These are phyloP conservation scores for Ruditapes philippinarum DNA, from an alignment of 1,140 invertebrate genomes.

Conservation along the genomic window DNA sequence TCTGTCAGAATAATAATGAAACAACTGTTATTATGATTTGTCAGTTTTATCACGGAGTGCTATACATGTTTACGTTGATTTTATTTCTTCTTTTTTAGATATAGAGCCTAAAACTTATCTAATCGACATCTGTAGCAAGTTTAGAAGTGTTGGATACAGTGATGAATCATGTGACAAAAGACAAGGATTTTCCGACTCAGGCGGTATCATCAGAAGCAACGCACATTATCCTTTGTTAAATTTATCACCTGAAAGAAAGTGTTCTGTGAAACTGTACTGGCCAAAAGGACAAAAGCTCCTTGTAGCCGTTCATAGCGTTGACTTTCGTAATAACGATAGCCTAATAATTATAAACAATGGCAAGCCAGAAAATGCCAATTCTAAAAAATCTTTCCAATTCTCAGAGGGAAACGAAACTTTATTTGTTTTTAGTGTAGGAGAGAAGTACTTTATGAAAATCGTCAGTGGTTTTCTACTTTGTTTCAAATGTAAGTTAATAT, in stretches of 20 bases:
- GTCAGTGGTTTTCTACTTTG: conserved; percentile 36
- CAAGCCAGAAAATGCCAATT: background rate
- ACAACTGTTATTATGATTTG: background rate
- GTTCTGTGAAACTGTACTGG: background rate
- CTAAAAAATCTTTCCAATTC: too few species aligned
- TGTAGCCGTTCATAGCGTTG: conserved; percentile 18
- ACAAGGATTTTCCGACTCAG: background rate
- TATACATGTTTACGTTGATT: too few species aligned
- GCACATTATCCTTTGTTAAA: conserved; percentile 22
- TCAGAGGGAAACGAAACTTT: background rate
- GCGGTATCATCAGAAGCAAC: conserved; percentile 40
- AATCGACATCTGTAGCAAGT: background rate
- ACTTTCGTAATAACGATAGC: conserved; percentile 14
- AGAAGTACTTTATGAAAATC: background rate
- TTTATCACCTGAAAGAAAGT: background rate
- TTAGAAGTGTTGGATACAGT: too few species aligned
- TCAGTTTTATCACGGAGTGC: too few species aligned
- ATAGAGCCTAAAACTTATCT: background rate
- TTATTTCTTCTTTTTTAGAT: too few species aligned
- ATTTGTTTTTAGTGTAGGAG: background rate
- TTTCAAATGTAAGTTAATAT: conserved; percentile 43
- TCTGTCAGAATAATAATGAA: background rate
- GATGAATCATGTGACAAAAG: background rate
- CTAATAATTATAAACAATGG: background rate
- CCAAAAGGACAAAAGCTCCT: background rate